Evolutionary conservation across 2,888 invertebrate genomes (phyloP).

Genomic region (Euplexia lucipara): DNA sequence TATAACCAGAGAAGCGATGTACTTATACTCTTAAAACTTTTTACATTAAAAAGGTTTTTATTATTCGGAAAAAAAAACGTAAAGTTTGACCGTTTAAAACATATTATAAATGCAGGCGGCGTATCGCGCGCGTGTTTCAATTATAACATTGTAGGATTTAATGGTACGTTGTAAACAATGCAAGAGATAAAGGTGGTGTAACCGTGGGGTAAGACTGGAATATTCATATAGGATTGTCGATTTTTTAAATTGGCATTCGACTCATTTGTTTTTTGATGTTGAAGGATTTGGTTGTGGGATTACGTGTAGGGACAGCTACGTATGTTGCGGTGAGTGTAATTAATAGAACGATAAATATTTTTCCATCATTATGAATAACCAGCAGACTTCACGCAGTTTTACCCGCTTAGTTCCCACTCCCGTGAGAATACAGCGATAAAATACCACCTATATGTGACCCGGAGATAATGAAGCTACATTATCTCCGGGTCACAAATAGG

Average conservation of each 20-base stretch:
- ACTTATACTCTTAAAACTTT: constrained; percentile 72
- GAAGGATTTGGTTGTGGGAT: too few relatives aligned
- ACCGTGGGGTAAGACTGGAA: constrained; percentile 46
- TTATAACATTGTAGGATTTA: constrained; percentile 72
- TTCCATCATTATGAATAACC: too few relatives aligned
- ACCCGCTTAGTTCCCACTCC: too few relatives aligned
- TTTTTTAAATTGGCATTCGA: constrained; percentile 29
- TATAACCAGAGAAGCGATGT: constrained; percentile 61
- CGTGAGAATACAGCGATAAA: too few relatives aligned
- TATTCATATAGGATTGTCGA: constrained; percentile 55
- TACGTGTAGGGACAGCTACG: too few relatives aligned
- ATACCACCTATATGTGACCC: too few relatives aligned
- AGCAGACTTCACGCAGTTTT: too few relatives aligned
- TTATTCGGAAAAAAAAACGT: constrained; percentile 70
- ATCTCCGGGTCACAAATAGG: too few relatives aligned
- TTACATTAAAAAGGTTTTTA: constrained; percentile 75
- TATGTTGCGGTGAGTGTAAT: too few relatives aligned
- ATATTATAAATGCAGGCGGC: constrained; percentile 76
- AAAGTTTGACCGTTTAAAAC: constrained; percentile 72
- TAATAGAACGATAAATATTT: too few relatives aligned
- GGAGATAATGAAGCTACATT: too few relatives aligned
- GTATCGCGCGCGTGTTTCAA: constrained; percentile 78
- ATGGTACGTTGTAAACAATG: constrained; percentile 62
- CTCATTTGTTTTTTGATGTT: constrained; percentile 2
- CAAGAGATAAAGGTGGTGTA: constrained; percentile 59